These are phyloP conservation scores for Ginglymostoma cirratum DNA, from an alignment of 2,113 vertebrate species.

Conservation along the genomic window DNA sequence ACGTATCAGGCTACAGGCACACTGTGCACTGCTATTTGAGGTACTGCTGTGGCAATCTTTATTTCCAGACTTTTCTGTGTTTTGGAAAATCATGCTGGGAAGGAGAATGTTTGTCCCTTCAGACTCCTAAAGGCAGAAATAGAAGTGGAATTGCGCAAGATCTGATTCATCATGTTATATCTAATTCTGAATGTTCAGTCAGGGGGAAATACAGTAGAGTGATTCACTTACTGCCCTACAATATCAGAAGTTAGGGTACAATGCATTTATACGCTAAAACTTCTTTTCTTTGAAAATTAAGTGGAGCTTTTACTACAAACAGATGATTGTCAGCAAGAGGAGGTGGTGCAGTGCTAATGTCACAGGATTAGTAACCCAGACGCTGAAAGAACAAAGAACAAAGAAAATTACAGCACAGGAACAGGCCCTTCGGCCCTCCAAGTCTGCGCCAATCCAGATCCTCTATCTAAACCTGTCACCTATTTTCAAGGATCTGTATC, in stretches of 20 bases:
- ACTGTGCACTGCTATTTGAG: slow-evolving; percentile 93
- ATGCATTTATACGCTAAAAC: not conserved
- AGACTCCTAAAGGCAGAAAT: not conserved
- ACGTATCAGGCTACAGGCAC: slow-evolving; percentile 78
- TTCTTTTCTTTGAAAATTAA: not conserved
- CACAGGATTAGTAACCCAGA: too few species aligned
- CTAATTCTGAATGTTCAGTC: not conserved
- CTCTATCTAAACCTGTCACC: too few species aligned
- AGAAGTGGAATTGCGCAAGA: not conserved
- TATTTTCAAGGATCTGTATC: too few species aligned
- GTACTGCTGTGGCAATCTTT: slow-evolving; percentile 43
- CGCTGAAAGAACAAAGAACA: too few species aligned
- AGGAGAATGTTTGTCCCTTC: not conserved
- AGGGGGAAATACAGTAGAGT: not conserved
- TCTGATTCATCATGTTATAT: not conserved
- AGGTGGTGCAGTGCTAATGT: too few species aligned
- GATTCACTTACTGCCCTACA: not conserved
- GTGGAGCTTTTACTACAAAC: not conserved
- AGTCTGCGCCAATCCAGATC: too few species aligned
- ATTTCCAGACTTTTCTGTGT: not conserved
- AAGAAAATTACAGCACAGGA: too few species aligned
- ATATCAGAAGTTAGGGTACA: not conserved
- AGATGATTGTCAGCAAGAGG: too few species aligned
- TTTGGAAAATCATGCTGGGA: not conserved
- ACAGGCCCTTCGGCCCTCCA: too few species aligned